Conservation (phyloP, 2,888 invertebrate genomes). For the Macropis europaea region DNA sequence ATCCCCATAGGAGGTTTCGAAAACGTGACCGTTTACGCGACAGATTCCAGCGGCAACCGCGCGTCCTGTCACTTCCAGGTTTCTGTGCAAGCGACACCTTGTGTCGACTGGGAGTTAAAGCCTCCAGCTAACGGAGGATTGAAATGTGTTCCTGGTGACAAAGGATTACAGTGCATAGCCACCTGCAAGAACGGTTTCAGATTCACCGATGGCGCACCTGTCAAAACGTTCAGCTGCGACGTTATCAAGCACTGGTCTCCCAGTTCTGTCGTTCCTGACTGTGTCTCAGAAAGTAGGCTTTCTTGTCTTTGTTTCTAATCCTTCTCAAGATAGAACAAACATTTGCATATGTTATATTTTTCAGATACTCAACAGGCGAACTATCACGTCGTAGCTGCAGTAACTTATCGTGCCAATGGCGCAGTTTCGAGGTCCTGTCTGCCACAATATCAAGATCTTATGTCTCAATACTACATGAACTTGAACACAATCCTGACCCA, state of each 20-base stretch:
- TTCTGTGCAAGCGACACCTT: slow-evolving; percentile 95
- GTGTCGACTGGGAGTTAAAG: slow-evolving; percentile 96
- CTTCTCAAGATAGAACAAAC: background rate
- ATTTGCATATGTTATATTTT: slow-evolving; percentile 3
- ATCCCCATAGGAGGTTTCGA: slow-evolving; percentile 93
- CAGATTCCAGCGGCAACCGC: slow-evolving; percentile 92
- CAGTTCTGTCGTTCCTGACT: slow-evolving; percentile 94
- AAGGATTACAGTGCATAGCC: slow-evolving; percentile 92
- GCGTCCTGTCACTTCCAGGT: slow-evolving; percentile 96
- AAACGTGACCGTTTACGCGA: slow-evolving; percentile 94
- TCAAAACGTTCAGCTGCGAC: slow-evolving; percentile 93
- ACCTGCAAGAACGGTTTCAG: slow-evolving; percentile 93
- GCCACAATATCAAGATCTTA: slow-evolving; percentile 90
- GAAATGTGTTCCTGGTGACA: slow-evolving; percentile 91
- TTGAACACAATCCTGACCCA: slow-evolving; percentile 92
- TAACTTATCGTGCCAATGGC: slow-evolving; percentile 93
- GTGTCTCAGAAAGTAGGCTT: slow-evolving; percentile 92
- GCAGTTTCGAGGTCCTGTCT: slow-evolving; percentile 92
- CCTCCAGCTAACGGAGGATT: slow-evolving; percentile 94
- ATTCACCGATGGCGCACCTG: slow-evolving; percentile 94
- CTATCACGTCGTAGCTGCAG: slow-evolving; percentile 92
- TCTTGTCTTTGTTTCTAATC: background rate
- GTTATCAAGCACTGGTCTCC: slow-evolving; percentile 92
- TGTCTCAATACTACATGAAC: slow-evolving; percentile 89
- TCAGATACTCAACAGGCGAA: slow-evolving; percentile 96